Base-by-base conservation (phyloP, 2,888 invertebrate genomes). In the Chrysolina oricalcia region DNA sequence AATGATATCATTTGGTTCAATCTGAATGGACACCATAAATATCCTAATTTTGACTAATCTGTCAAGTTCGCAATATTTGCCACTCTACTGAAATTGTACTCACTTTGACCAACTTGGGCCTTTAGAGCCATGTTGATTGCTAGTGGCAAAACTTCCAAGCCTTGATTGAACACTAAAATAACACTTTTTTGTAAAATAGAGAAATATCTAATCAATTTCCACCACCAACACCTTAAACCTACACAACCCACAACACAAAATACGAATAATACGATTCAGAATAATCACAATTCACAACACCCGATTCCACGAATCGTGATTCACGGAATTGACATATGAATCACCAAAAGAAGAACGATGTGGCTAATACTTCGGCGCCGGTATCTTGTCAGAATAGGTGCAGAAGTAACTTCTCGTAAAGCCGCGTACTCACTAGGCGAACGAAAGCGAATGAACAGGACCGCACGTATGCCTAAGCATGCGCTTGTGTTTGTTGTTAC, bases 71-170 rank as follows among this genome's bases (percentile, higher is more conserved):
- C 35, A 35, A 35, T 35, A 35, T 35, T 35, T 35, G 35, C 35
- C 35, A 6, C n/a, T 46, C 6, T 0, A 3, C 13, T 4, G n/a
- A n/a, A 27, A 43, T 66, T 23, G 21, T 53, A 82, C 82, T 82
- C 78, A 82, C 82, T 82, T 73, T 79, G 74, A 53, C 83, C 83
- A n/a, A 83, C 83, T 83, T 83, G 83, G 63, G 77, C 80, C 74
- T 83, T 83, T 56, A 83, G 56, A 48, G 83, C 83, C 83, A 83
- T 83, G 65, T 65, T 72, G 62, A 68, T 48, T 67, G 50, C 11
- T n/a, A 21, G 17, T 19, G 2, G 2, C 43, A 2, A 13, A 10
- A 2, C 2, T 11, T 23, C 48, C n/a, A 15, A 27, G 5, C 0
- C 2, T 59, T 23, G n/a, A 27, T 13, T 5, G n/a, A 17, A 50